A percentile compares a stretch with the other conserved stretches of the same genome.
phyloP scores from a whole-genome alignment of 2,797 vertebrate genomes.

The Zalophus californianus region DNA sequence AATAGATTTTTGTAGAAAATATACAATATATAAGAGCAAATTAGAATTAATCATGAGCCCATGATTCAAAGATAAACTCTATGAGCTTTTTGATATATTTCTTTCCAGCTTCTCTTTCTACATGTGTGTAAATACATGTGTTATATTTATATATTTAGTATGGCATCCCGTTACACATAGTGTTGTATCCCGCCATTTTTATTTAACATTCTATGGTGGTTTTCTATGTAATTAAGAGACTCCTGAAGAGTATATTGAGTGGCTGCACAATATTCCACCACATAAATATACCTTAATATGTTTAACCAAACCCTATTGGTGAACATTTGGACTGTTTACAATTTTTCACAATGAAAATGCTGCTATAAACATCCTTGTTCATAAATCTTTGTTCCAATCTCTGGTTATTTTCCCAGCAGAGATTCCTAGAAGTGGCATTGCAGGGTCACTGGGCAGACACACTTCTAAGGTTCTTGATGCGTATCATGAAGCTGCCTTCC shows the following conservation, averaged over 20 bases:
- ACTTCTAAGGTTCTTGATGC: not conserved
- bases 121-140: not conserved
- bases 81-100: not conserved
- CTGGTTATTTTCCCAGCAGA: constrained; percentile 77
- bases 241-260: constrained; percentile 52
- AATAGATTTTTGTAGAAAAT: not conserved
- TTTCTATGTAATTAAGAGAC: constrained; percentile 55
- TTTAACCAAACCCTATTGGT: constrained; percentile 64
- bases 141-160: not conserved
- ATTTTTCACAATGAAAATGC: constrained; percentile 80
- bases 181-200: not conserved
- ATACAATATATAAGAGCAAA: constrained; percentile 22
- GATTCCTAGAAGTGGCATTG: constrained; percentile 68
- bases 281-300: constrained; percentile 79
- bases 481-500: not conserved
- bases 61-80: constrained; percentile 24
- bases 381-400: constrained; percentile 75
- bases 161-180: not conserved
- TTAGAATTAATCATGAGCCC: constrained; percentile 22
- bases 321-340: constrained; percentile 73
- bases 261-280: constrained; percentile 29
- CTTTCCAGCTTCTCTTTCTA: not conserved
- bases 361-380: constrained; percentile 75
- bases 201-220: not conserved
- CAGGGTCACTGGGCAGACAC: not conserved